Percentiles rank a stretch among this genome's conserved stretches.
These are phyloP conservation scores for Drosophila colorata DNA, from an alignment of 2,888 invertebrate species.

Conservation along the genomic window DNA sequence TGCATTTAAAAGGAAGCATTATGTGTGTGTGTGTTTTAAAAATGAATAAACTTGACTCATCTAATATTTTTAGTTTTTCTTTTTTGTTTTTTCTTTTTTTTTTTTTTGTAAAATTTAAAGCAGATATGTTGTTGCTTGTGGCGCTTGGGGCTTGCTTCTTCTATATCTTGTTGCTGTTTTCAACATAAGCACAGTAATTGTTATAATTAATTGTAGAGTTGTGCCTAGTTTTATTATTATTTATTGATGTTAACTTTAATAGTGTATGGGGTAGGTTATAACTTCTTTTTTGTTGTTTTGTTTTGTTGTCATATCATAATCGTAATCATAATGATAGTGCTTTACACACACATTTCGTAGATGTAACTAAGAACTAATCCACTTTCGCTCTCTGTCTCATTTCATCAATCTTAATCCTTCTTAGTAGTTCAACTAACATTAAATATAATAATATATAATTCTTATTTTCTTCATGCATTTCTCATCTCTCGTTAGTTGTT, in stretches of 20 bases:
- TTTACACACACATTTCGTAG: constrained; percentile 49
- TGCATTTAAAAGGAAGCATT: constrained; percentile 79
- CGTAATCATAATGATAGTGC: constrained; percentile 65
- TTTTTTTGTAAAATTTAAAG: constrained; percentile 69
- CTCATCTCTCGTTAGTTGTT: constrained; percentile 36
- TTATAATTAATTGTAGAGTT: constrained; percentile 78
- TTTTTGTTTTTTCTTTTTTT: constrained; percentile 18
- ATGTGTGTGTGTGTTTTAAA: constrained; percentile 58
- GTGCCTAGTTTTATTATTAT: constrained; percentile 63
- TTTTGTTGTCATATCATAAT: constrained; percentile 58
- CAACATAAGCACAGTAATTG: constrained; percentile 76
- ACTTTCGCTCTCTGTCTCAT: constrained; percentile 35
- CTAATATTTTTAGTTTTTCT: constrained; percentile 54
- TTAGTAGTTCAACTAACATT: constrained; percentile 79
- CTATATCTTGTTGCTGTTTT: constrained; percentile 60
- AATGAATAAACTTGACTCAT: constrained; percentile 67
- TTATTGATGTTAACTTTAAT: constrained; percentile 74
- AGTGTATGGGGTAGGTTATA: constrained; percentile 67
- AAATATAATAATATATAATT: constrained; percentile 67
- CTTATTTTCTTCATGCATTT: constrained; percentile 22
- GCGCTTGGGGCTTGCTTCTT: constrained; percentile 67
- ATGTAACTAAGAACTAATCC: constrained; percentile 67
- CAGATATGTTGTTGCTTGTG: constrained; percentile 82
- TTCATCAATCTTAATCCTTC: constrained; percentile 52
- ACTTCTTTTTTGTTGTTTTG: constrained; percentile 58